Base-by-base conservation (phyloP, 2,113 vertebrate genomes). In the Cisticola juncidis region DNA sequence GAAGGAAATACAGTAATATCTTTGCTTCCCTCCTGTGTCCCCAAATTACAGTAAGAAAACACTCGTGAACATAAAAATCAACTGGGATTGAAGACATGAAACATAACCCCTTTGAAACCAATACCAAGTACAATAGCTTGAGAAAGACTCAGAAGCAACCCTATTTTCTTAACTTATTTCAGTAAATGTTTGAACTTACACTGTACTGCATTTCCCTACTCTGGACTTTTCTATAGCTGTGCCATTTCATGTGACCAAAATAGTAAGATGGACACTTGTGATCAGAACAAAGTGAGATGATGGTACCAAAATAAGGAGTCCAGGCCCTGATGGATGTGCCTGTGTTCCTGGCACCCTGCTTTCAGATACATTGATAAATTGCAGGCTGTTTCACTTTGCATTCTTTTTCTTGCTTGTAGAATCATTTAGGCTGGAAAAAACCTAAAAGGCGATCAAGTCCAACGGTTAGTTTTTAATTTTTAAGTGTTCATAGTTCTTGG, bases 21-120 rank as follows among this genome's bases (percentile, higher is more conserved):
- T 60, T 72, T 72, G 28, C 80, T 95, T 94, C 66, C 70, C 90
- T 95, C 45, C 47, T 90, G 3, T 80, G 15, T 66, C 36, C 28
- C 26, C 47, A 56, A 74, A 86, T 48, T 8, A 76, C 58, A 77
- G 4, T 69, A 66, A 57, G 38, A 90, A 90, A 58, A 40, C 19
- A 13, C 14, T 86, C 16, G 12, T 56, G 44, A 86, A 64, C 71
- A 65, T 54, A 31, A 81, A 68, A 78, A 73, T 54, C 18, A 78
- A 2, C 29, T 64, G 35, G 26, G 21, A 73, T 48, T 68, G 40
- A 45, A 78, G 20, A 71, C 22, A 53, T 58, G 38, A 65, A 54
- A 66, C 62, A 33, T 10, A 91, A 73, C 11, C 4, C 28, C 64
- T 66, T 82, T 57, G 38, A 64, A 94, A 88, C 23, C 9, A 40